Conservation (phyloP, 2,113 vertebrate species). For the Otolemur garnettii region DNA sequence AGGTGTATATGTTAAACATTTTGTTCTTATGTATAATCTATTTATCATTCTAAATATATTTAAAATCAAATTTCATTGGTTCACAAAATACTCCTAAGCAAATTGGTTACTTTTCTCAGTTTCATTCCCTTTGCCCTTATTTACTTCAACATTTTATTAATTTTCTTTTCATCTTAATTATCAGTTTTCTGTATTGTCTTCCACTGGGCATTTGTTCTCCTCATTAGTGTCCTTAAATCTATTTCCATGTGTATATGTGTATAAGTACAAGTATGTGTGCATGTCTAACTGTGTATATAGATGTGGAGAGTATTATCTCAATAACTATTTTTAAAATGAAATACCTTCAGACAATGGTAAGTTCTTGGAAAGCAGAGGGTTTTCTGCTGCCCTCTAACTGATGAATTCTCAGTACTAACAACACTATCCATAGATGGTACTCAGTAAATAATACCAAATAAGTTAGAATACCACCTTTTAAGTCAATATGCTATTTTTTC, state of each 20-base stretch:
- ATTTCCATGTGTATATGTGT: neutral
- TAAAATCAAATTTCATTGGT: slow-evolving; percentile 49
- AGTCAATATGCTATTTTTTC: slow-evolving; percentile 19
- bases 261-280: neutral
- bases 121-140: neutral
- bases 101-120: slow-evolving; percentile 5
- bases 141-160: slow-evolving; percentile 35
- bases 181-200: slow-evolving; percentile 37
- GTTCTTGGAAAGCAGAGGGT: neutral
- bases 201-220: neutral
- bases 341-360: neutral
- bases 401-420: neutral
- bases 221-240: neutral
- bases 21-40: neutral
- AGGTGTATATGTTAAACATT: slow-evolving; percentile 39
- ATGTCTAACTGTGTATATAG: too few species aligned
- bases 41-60: slow-evolving; percentile 54
- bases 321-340: slow-evolving; percentile 40
- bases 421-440: neutral
- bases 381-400: neutral
- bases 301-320: neutral
- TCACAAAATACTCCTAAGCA: neutral
- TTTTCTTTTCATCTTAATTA: slow-evolving; percentile 40
- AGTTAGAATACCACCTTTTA: slow-evolving; percentile 18
- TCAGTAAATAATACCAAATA: slow-evolving; percentile 39